Evolutionary conservation across 1,140 invertebrate genomes (phyloP).

Genomic region (Acromyrmex heyeri): DNA sequence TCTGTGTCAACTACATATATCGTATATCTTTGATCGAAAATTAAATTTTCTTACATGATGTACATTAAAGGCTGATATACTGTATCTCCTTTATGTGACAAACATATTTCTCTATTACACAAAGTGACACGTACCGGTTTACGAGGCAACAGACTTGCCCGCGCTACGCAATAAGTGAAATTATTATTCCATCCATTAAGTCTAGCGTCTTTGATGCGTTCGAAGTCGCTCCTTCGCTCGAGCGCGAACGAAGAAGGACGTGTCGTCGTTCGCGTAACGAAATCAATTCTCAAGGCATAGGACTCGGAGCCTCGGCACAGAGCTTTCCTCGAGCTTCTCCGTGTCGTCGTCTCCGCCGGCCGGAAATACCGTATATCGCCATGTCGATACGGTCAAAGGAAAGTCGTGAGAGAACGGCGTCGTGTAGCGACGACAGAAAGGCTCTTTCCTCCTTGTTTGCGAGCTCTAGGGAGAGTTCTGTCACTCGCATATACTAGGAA

Average conservation of each 20-base stretch:
- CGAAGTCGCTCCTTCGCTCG: slow-evolving; percentile 15
- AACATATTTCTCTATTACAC: slow-evolving; percentile 26
- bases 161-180: neutral
- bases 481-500: slow-evolving; percentile 54
- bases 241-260: slow-evolving; percentile 10
- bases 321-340: slow-evolving; percentile 25
- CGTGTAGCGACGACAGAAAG: slow-evolving; percentile 38
- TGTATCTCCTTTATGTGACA: neutral
- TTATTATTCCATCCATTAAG: slow-evolving; percentile 58
- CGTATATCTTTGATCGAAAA: neutral
- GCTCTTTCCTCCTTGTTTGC: slow-evolving; percentile 68
- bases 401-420: slow-evolving; percentile 22
- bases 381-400: slow-evolving; percentile 65
- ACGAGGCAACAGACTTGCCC: neutral
- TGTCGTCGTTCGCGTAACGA: slow-evolving; percentile 49
- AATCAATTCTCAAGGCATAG: slow-evolving; percentile 52
- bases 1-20: neutral
- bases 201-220: slow-evolving; percentile 39
- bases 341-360: slow-evolving; percentile 28
- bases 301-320: slow-evolving; percentile 17
- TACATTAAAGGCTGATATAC: neutral
- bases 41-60: neutral
- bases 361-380: slow-evolving; percentile 39
- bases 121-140: slow-evolving; percentile 16
- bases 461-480: slow-evolving; percentile 52